Evolutionary conservation across 2,888 invertebrate genomes (phyloP).

Genomic region (Nymphalis urticae): DNA sequence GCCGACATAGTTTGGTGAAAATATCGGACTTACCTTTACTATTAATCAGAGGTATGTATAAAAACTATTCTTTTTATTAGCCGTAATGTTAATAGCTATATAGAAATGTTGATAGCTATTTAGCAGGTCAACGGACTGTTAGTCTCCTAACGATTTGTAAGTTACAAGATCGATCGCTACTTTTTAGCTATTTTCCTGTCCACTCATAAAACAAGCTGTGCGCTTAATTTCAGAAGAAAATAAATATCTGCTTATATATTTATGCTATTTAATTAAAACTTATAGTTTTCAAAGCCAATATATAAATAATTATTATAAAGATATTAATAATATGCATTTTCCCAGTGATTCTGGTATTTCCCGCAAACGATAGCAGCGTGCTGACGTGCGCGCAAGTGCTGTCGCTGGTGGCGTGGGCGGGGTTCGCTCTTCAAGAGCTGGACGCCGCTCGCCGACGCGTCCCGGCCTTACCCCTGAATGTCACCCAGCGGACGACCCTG

Average conservation of each 20-base stretch:
- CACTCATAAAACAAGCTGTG: too few relatives aligned
- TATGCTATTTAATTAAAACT: too few relatives aligned
- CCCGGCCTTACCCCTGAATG: conserved; percentile 63
- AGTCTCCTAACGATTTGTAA: too few relatives aligned
- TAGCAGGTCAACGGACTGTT: neutral
- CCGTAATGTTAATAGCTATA: neutral
- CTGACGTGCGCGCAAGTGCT: conserved; percentile 63
- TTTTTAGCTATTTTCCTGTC: too few relatives aligned
- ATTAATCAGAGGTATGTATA: conserved; percentile 59
- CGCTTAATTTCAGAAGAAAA: too few relatives aligned
- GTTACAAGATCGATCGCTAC: too few relatives aligned
- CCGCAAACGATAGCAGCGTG: conserved; percentile 66
- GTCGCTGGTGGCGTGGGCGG: conserved; percentile 65
- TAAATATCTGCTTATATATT: too few relatives aligned
- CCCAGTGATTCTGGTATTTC: conserved; percentile 71
- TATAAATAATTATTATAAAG: neutral
- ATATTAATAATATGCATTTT: conserved; percentile 30
- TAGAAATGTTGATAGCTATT: neutral
- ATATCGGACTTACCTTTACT: conserved; percentile 62
- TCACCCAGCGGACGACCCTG: conserved; percentile 54
- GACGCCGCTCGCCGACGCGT: conserved; percentile 56
- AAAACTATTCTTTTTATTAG: neutral
- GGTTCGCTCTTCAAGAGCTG: conserved; percentile 69
- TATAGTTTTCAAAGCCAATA: too few relatives aligned
- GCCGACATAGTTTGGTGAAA: conserved; percentile 63